These are phyloP conservation scores for Deilephila elpenor DNA, from an alignment of 2,888 invertebrate species.

Conservation along the genomic window DNA sequence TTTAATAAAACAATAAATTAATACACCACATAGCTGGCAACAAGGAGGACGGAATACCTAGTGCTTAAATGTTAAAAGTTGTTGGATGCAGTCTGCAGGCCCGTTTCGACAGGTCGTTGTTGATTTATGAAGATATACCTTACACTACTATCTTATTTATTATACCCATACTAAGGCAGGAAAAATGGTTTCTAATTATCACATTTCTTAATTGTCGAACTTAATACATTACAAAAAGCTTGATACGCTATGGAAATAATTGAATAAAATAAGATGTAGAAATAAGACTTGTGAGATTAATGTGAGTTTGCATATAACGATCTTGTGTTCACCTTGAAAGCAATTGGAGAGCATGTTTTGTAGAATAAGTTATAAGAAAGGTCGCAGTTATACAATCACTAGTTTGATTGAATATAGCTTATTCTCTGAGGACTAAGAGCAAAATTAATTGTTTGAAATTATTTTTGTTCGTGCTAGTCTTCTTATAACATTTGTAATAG, in stretches of 20 bases:
- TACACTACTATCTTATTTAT: too few relatives aligned
- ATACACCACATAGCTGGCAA: too few relatives aligned
- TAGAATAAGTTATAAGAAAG: background rate
- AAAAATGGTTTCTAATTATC: too few relatives aligned
- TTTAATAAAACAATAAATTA: too few relatives aligned
- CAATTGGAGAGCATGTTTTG: background rate
- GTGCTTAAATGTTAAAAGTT: too few relatives aligned
- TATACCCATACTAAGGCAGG: too few relatives aligned
- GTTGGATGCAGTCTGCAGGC: too few relatives aligned
- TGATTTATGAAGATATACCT: too few relatives aligned
- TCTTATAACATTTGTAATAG: background rate
- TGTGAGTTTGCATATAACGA: background rate
- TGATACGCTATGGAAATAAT: background rate
- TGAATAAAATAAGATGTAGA: background rate
- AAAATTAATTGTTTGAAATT: background rate
- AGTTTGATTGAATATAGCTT: background rate
- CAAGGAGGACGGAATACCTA: too few relatives aligned
- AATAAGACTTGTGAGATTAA: background rate
- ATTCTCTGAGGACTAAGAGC: background rate
- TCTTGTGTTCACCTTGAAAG: constrained; percentile 4
- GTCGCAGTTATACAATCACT: background rate
- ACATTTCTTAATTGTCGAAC: too few relatives aligned
- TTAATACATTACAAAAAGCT: background rate
- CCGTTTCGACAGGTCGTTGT: too few relatives aligned
- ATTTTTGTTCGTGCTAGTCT: background rate